Conservation (phyloP, 2,113 vertebrate species). For the Gavia stellata region DNA sequence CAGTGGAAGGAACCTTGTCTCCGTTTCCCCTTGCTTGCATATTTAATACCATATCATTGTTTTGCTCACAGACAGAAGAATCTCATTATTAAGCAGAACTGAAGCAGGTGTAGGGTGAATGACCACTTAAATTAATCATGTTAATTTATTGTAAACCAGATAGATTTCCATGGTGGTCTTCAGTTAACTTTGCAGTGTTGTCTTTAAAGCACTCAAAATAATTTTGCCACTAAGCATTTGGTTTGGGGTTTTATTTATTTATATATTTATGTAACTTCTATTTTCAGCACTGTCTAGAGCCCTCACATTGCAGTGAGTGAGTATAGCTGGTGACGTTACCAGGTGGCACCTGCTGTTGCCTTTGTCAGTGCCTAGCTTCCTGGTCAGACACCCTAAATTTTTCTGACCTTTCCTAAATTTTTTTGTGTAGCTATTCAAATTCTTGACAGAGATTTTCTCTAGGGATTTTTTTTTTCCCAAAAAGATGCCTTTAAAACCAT, state of each 20-base stretch:
- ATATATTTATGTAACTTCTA: background rate
- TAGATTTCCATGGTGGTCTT: background rate
- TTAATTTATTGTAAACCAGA: background rate
- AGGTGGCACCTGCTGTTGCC: background rate
- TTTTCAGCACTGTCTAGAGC: background rate
- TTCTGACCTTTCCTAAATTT: background rate
- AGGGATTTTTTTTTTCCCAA: rapidly evolving
- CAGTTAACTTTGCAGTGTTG: background rate
- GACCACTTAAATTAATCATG: background rate
- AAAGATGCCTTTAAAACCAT: background rate
- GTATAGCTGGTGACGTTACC: rapidly evolving
- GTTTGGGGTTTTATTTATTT: background rate
- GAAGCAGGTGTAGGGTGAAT: background rate
- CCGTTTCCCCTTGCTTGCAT: background rate
- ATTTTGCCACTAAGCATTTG: background rate
- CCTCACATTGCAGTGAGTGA: background rate
- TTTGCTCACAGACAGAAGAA: background rate
- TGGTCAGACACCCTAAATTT: background rate
- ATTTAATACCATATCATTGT: background rate
- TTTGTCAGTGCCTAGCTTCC: background rate
- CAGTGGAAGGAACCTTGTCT: background rate
- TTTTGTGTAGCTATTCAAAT: background rate
- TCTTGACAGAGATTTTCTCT: background rate
- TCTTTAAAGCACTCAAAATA: background rate
- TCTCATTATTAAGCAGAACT: background rate